These are phyloP conservation scores for Misgurnus mizolepis DNA, from an alignment of 2,113 vertebrate species.

Conservation along the genomic window DNA sequence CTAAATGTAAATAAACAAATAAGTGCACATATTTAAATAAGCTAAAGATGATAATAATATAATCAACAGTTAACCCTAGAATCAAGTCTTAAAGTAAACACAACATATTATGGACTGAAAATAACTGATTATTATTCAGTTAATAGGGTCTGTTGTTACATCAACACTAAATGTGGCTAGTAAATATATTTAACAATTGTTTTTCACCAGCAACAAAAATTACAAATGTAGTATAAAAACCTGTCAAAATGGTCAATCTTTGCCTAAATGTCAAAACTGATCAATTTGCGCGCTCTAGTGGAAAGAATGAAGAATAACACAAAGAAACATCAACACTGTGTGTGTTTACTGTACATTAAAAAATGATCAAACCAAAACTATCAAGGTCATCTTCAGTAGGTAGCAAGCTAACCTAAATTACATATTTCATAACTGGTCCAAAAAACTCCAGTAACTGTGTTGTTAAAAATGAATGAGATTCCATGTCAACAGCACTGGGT, in stretches of 20 bases:
- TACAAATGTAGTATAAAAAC: neutral
- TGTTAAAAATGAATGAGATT: too few relatives aligned
- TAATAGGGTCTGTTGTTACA: neutral
- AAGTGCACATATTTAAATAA: neutral
- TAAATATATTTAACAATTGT: neutral
- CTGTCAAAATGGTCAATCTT: neutral
- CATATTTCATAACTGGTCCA: too few relatives aligned
- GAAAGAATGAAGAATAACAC: slow-evolving; percentile 5
- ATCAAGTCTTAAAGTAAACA: neutral
- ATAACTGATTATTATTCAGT: too few relatives aligned
- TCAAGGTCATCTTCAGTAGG: neutral
- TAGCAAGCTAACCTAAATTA: too few relatives aligned
- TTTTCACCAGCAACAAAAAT: neutral
- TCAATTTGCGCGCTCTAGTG: neutral
- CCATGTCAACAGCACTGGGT: too few relatives aligned
- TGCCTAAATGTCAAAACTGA: neutral
- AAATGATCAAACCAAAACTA: too few relatives aligned
- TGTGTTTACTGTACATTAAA: neutral
- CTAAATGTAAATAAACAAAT: neutral
- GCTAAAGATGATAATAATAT: neutral
- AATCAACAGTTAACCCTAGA: neutral
- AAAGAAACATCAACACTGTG: neutral
- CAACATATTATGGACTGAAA: neutral
- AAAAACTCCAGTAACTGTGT: too few relatives aligned
- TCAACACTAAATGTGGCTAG: neutral